Evolutionary conservation across 1,140 invertebrate genomes (phyloP).

Genomic region (Pristionchus pacificus): DNA sequence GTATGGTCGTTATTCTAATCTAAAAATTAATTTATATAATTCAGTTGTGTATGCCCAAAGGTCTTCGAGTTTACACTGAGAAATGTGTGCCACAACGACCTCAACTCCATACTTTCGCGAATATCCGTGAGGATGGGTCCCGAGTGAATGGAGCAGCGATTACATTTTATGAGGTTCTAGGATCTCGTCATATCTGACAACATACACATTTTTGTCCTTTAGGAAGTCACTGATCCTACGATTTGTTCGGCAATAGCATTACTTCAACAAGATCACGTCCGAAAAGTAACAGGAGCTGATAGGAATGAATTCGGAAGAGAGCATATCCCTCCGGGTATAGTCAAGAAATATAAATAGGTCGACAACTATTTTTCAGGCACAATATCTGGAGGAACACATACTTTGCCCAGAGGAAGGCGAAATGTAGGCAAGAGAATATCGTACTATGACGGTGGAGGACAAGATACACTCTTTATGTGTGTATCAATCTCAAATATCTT

Average conservation of each 20-base stretch:
- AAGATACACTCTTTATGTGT: conserved; percentile 87
- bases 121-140: conserved; percentile 90
- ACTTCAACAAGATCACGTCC: conserved; percentile 38
- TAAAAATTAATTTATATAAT: conserved; percentile 41
- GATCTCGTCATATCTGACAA: conserved; percentile 11
- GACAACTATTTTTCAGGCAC: conserved; percentile 57
- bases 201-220: conserved; percentile 10
- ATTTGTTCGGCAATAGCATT: conserved; percentile 51
- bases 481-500: conserved; percentile 65
- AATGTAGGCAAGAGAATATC: conserved; percentile 66
- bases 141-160: conserved; percentile 86
- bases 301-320: conserved; percentile 26
- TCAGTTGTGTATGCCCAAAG: conserved; percentile 85
- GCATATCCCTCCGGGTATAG: conserved; percentile 31
- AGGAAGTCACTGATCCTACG: conserved; percentile 38
- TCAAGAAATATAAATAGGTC: no score
- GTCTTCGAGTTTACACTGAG: conserved; percentile 86
- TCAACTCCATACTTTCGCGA: conserved; percentile 90
- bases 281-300: conserved; percentile 28
- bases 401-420: conserved; percentile 61
- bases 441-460: conserved; percentile 90
- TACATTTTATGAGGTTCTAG: conserved; percentile 78
- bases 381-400: conserved; percentile 66
- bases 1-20: conserved; percentile 63
- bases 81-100: conserved; percentile 78